phyloP scores from a whole-genome alignment of 2,888 invertebrate genomes.

The Acheta domesticus region DNA sequence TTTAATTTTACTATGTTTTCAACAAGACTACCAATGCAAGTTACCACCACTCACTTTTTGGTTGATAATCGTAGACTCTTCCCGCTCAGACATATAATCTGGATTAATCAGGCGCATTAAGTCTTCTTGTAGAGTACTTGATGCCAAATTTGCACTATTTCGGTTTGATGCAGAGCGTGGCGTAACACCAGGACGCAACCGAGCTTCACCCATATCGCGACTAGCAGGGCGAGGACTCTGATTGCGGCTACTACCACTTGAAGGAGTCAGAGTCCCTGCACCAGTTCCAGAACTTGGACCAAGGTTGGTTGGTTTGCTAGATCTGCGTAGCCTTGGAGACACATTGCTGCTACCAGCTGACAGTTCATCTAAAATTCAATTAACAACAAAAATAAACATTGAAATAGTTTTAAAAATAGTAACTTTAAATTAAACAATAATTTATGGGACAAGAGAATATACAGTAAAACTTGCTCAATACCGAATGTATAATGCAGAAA shows the following conservation, averaged over 20 bases:
- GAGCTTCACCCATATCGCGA: constrained; percentile 50
- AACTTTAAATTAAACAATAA: no score
- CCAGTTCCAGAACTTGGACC: constrained; percentile 40
- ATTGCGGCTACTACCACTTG: constrained; percentile 55
- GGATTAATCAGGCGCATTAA: constrained; percentile 82
- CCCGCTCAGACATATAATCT: constrained; percentile 53
- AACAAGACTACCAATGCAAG: no score
- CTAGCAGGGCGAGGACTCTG: constrained; percentile 56
- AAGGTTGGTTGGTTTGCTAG: constrained; percentile 44
- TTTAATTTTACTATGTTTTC: no score
- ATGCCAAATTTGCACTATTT: constrained; percentile 58
- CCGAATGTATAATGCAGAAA: no score
- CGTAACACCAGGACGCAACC: constrained; percentile 52
- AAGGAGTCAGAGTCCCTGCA: constrained; percentile 48
- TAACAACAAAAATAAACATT: neutral
- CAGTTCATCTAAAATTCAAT: constrained; percentile 51
- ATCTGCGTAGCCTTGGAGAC: constrained; percentile 52
- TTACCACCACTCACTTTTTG: constrained; percentile 37
- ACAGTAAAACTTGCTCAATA: no score
- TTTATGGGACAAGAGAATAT: no score
- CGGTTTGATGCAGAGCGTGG: constrained; percentile 49
- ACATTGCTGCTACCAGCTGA: constrained; percentile 57
- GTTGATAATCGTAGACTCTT: constrained; percentile 21
- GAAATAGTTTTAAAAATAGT: neutral
- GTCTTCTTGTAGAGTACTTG: constrained; percentile 74